Evolutionary conservation across 2,113 vertebrate species (phyloP), one percentile per base, ranked within the genome.

Genomic region (Mesoclemmys tuberculata): DNA sequence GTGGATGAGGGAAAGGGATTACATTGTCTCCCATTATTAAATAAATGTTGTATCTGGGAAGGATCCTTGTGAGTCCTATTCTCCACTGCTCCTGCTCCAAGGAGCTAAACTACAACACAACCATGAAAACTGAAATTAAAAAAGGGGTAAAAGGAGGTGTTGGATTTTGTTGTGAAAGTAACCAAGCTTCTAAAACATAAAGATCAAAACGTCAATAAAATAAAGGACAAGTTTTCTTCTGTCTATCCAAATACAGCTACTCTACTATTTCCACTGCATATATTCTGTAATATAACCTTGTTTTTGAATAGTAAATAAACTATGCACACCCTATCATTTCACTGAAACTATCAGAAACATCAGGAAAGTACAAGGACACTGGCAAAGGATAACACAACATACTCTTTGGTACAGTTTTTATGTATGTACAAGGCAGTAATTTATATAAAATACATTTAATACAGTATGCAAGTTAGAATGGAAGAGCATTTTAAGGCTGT

Each of bases 401-500:
- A 85, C 95, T 93, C 93, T 93, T 79, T 89, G 80, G 94, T 92
- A 95, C 86, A 88, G 80, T 98, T 98, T 96, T 96, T 92, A 96
- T 94, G 91, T 94, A 87, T 95, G 94, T 95, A 96, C 96, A 97
- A 88, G 95, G 77, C 14, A 77, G 93, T 95, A 96, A 78, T 96
- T 98, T 96, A 64, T 96, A 95, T 83, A 85, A 94, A 82, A 88
- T 94, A 24, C 26, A 56, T 93, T 92, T 94, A 97, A 96, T 93
- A 84, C 61, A 35, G 29, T 41, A 49, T 93, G 83, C 88, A 94
- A 90, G 87, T 87, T 91, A 80, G 71, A 87, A 48, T 12, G 80
- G 89, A 87, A 96, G 87, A 96, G 85, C 93, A 84, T 97, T 97
- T 98, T 93, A 95, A 97, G 87, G 55, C 93, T 97, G 96, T 97